Conservation (phyloP, 2,113 vertebrate species). For the Gopherus flavomarginatus region DNA sequence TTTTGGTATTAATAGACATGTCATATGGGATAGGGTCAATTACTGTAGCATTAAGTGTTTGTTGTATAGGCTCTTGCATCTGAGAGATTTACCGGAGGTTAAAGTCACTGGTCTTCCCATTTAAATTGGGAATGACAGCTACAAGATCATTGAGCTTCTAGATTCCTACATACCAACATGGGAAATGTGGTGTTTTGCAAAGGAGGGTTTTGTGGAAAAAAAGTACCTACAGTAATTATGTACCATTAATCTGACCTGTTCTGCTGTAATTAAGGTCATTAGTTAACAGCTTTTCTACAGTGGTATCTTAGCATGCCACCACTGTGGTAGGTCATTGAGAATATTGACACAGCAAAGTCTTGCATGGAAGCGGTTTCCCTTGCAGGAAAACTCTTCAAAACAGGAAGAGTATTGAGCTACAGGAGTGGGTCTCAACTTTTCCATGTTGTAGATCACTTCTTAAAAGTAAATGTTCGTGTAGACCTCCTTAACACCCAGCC, state of each 20-base stretch:
- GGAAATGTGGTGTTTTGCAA: slow-evolving; percentile 56
- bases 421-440: slow-evolving; percentile 69
- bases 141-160: neutral
- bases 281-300: slow-evolving; percentile 67
- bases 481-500: slow-evolving; percentile 59
- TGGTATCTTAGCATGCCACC: slow-evolving; percentile 68
- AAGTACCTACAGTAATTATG: slow-evolving; percentile 58
- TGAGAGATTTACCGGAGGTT: neutral
- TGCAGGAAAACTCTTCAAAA: slow-evolving; percentile 67
- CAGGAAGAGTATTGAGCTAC: slow-evolving; percentile 62
- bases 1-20: neutral
- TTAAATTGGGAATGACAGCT: slow-evolving; percentile 27
- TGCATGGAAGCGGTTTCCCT: slow-evolving; percentile 70
- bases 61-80: neutral
- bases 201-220: slow-evolving; percentile 54
- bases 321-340: slow-evolving; percentile 68
- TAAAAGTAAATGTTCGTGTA: slow-evolving; percentile 57
- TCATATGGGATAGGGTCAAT: neutral
- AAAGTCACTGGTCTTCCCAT: neutral
- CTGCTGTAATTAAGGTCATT: slow-evolving; percentile 61
- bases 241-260: slow-evolving; percentile 75
- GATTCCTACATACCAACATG: slow-evolving; percentile 52
- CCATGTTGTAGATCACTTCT: slow-evolving; percentile 57
- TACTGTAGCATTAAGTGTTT: neutral
- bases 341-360: slow-evolving; percentile 72